Evolutionary conservation across 1,140 invertebrate species (phyloP).

Genomic region (Physella acuta): DNA sequence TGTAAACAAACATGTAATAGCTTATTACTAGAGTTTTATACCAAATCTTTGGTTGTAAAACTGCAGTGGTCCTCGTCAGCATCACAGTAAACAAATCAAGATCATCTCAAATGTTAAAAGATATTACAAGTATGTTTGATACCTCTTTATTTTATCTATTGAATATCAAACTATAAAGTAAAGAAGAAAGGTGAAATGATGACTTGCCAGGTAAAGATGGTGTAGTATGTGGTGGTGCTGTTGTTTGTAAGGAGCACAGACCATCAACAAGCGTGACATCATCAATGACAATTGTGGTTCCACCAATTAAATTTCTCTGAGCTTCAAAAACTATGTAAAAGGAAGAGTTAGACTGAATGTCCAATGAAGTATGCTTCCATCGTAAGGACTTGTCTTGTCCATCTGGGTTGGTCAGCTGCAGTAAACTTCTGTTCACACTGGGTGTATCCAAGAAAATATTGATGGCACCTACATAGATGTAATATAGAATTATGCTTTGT

Average conservation of each 20-base stretch:
- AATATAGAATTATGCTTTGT: too few species aligned
- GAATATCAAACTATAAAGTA: too few species aligned
- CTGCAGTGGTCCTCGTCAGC: too few species aligned
- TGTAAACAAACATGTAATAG: not conserved
- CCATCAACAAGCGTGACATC: slow-evolving; percentile 24
- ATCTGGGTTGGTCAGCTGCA: slow-evolving; percentile 13
- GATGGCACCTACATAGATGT: slow-evolving; percentile 7
- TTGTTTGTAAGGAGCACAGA: slow-evolving; percentile 13
- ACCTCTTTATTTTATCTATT: not conserved
- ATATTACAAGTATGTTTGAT: not conserved
- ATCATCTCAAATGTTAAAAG: not conserved
- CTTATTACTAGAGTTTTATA: not conserved
- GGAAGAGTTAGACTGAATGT: not conserved
- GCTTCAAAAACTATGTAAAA: slow-evolving; percentile 9
- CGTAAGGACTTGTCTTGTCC: slow-evolving; percentile 14
- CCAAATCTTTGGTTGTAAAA: too few species aligned
- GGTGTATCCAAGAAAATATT: not conserved
- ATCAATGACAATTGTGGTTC: slow-evolving; percentile 13
- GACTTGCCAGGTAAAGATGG: slow-evolving; percentile 11
- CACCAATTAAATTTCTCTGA: not conserved
- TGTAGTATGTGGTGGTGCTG: slow-evolving; percentile 1
- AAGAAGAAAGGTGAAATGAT: too few species aligned
- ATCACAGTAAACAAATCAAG: too few species aligned
- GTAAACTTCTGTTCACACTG: not conserved
- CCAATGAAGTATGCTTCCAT: slow-evolving; percentile 2